Conservation (phyloP, 2,113 vertebrate genomes). For the Pedetes capensis region DNA sequence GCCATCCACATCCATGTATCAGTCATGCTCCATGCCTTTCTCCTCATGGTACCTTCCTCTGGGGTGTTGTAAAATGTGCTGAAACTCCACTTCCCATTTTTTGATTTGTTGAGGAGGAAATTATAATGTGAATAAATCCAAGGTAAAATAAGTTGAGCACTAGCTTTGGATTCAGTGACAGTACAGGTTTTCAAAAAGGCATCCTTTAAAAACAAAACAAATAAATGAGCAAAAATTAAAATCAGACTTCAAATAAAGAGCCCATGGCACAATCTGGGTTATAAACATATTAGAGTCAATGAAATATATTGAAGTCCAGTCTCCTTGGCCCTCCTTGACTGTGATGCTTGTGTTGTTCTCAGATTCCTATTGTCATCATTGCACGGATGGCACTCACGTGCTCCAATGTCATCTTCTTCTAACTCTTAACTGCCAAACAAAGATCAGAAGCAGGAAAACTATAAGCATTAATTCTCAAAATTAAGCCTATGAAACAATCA, state of each 20-base stretch:
- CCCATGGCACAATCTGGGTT: background rate
- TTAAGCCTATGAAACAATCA: background rate
- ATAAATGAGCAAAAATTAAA: background rate
- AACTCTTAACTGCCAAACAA: background rate
- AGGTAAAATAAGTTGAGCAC: background rate
- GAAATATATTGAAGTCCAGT: background rate
- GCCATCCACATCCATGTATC: background rate
- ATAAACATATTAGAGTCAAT: background rate
- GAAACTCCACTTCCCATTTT: background rate
- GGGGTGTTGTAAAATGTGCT: background rate
- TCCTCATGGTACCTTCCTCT: background rate
- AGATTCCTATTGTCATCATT: background rate
- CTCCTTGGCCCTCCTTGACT: background rate
- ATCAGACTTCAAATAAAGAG: conserved; percentile 11
- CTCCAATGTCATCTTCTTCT: background rate
- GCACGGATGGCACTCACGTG: background rate
- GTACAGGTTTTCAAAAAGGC: background rate
- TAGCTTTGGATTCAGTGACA: background rate
- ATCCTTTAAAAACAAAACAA: conserved; percentile 32
- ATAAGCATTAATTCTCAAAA: background rate
- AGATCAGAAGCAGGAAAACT: background rate
- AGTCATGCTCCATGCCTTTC: background rate
- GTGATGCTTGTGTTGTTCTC: background rate
- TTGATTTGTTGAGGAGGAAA: background rate
- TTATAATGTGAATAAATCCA: background rate